Evolutionary conservation across 1,140 invertebrate genomes (phyloP).

Genomic region (Streblospio benedicti): DNA sequence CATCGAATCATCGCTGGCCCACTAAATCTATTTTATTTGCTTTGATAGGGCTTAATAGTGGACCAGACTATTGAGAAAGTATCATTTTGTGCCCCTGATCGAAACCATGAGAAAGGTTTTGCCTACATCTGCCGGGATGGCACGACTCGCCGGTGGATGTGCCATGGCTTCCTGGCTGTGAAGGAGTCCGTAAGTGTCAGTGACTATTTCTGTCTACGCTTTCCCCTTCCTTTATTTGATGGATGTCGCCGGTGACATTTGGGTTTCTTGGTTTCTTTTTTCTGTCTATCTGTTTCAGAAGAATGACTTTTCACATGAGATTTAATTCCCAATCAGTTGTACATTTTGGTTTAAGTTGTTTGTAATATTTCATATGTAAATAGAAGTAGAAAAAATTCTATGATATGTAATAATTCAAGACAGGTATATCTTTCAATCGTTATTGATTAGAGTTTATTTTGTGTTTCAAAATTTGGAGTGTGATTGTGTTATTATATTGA

Average conservation of each 20-base stretch:
- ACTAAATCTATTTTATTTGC: too few relatives aligned
- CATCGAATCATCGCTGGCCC: too few relatives aligned
- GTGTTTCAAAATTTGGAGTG: too few relatives aligned
- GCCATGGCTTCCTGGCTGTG: constrained; percentile 92
- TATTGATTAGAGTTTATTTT: too few relatives aligned
- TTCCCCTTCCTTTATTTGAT: constrained; percentile 57
- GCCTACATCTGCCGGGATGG: constrained; percentile 83
- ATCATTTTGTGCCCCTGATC: constrained; percentile 97
- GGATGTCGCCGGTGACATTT: constrained; percentile 96
- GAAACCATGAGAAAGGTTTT: constrained; percentile 96
- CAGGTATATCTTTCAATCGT: too few relatives aligned
- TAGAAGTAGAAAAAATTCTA: too few relatives aligned
- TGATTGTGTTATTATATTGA: too few relatives aligned
- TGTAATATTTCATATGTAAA: too few relatives aligned
- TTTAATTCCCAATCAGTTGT: too few relatives aligned
- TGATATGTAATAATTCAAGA: too few relatives aligned
- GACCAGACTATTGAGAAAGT: constrained; percentile 99
- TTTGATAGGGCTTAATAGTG: constrained; percentile 75
- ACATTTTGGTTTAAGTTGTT: too few relatives aligned
- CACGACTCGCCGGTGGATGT: constrained; percentile 91
- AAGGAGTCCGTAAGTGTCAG: constrained; percentile 71
- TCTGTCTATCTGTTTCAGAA: neutral
- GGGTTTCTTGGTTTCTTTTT: constrained; percentile 54
- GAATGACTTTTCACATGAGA: too few relatives aligned
- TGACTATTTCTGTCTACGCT: neutral